These are phyloP conservation scores for Styela clava DNA, from an alignment of 23 tunicate species.

Conservation along the genomic window DNA sequence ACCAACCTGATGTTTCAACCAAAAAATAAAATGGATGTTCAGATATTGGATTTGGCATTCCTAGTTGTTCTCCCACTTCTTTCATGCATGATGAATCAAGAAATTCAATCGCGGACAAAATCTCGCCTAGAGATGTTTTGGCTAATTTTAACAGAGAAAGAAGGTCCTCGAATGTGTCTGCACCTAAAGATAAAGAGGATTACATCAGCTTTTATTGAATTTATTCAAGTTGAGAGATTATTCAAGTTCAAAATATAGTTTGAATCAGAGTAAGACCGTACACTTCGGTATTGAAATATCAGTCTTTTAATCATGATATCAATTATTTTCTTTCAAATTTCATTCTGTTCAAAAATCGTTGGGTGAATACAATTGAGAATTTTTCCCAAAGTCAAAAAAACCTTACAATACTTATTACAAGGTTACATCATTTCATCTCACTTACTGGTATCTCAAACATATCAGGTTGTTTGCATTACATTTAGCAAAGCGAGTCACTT, in stretches of 20 bases:
- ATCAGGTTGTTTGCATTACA: too few relatives aligned
- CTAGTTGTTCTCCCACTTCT: slow-evolving; percentile 44
- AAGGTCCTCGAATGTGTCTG: slow-evolving; percentile 55
- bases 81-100: slow-evolving; percentile 73
- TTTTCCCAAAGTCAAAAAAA: too few relatives aligned
- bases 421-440: too few relatives aligned
- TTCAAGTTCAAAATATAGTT: neutral
- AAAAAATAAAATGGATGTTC: slow-evolving; percentile 74
- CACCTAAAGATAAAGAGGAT: slow-evolving; percentile 23
- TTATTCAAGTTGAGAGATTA: too few relatives aligned
- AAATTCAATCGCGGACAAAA: slow-evolving; percentile 93
- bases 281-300: too few relatives aligned
- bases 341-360: too few relatives aligned
- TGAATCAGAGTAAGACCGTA: slow-evolving; percentile 6
- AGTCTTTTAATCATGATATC: too few relatives aligned
- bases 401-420: too few relatives aligned
- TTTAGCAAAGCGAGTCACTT: too few relatives aligned
- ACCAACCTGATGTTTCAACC: slow-evolving; percentile 91
- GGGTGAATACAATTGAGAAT: too few relatives aligned
- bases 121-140: slow-evolving; percentile 59
- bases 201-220: neutral
- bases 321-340: too few relatives aligned
- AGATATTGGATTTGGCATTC: slow-evolving; percentile 66
- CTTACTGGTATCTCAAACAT: too few relatives aligned
- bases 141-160: slow-evolving; percentile 41